A percentile compares a stretch with the other conserved stretches of the same genome.
phyloP scores from a whole-genome alignment of 2,113 vertebrate species.

The Formicarius rufipectus region DNA sequence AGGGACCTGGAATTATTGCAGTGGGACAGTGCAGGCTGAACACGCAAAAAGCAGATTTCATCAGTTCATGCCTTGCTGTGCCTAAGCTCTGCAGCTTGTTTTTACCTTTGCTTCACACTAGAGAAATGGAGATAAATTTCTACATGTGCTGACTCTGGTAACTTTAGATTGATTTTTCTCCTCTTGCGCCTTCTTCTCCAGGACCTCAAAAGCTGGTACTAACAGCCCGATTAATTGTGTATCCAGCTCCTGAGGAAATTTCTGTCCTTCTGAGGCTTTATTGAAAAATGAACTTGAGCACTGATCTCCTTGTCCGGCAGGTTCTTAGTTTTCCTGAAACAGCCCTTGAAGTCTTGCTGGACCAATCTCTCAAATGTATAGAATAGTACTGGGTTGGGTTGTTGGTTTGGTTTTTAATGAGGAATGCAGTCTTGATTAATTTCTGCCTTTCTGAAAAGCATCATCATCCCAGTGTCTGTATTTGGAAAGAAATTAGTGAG shows the following conservation, averaged over 20 bases:
- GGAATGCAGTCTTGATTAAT: neutral
- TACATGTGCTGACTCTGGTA: neutral
- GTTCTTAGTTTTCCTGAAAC: neutral
- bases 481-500: neutral
- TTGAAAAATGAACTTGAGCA: neutral
- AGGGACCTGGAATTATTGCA: neutral
- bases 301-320: neutral
- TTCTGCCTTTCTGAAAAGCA: neutral
- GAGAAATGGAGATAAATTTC: neutral
- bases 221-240: neutral
- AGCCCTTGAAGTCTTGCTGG: neutral
- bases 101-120: neutral
- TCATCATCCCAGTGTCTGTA: neutral
- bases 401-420: neutral
- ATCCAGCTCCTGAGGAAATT: neutral
- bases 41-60: neutral
- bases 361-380: neutral
- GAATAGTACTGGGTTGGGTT: neutral
- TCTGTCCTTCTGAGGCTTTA: neutral
- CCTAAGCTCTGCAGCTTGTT: neutral
- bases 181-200: neutral
- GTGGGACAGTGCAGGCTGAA: neutral
- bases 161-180: neutral
- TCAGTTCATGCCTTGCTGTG: neutral
- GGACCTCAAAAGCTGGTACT: neutral